phyloP scores from a whole-genome alignment of 2,113 vertebrate species.

The Otocyon megalotis region DNA sequence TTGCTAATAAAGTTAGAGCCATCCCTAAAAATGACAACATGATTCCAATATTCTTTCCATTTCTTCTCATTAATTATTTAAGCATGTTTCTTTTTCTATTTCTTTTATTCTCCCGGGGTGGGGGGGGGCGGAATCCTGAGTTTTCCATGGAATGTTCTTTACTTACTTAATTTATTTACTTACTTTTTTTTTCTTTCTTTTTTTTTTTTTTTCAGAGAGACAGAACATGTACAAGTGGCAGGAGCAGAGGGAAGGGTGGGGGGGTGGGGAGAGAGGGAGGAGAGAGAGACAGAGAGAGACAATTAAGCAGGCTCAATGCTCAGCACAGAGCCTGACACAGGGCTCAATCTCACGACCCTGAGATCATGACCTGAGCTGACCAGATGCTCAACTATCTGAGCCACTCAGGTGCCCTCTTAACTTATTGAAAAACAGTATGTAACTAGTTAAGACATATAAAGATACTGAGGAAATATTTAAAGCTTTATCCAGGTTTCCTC shows the following conservation, averaged over 20 bases:
- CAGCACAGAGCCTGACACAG: not conserved
- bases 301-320: not conserved
- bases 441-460: not conserved
- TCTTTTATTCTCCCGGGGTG: not conserved
- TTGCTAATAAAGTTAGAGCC: not conserved
- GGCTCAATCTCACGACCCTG: not conserved
- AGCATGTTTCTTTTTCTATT: not conserved
- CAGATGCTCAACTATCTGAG: not conserved
- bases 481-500: not conserved
- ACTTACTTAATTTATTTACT: not conserved
- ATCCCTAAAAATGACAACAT: not conserved
- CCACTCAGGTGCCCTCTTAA: not conserved
- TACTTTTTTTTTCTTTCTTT: not conserved
- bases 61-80: constrained; percentile 2
- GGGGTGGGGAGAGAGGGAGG: too few relatives aligned
- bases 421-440: not conserved
- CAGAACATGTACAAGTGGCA: not conserved
- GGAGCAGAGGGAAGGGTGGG: too few relatives aligned
- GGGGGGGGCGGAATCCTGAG: not conserved
- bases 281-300: not conserved
- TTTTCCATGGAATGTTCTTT: not conserved
- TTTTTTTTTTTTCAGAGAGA: not conserved
- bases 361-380: not conserved
- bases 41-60: not conserved
- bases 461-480: not conserved